A percentile compares a stretch with the other conserved stretches of the same genome.
Conservation (phyloP, 2,113 vertebrate genomes). For the Nothoprocta perdicaria region DNA sequence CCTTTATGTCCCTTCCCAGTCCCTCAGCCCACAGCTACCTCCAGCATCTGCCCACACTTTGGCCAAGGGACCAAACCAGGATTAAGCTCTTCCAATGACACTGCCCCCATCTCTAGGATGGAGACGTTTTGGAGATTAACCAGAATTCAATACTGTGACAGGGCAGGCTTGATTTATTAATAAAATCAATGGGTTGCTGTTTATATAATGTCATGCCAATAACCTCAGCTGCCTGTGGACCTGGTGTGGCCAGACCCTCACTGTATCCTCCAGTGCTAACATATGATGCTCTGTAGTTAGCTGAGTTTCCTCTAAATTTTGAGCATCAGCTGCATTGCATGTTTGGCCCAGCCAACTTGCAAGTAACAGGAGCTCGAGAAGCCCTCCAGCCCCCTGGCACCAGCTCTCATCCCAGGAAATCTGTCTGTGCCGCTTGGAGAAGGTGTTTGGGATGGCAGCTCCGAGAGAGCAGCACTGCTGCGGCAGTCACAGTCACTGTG, state of each 20-base stretch:
- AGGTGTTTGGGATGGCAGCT: neutral
- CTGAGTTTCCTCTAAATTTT: neutral
- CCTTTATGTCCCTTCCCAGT: neutral
- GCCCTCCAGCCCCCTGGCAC: accelerated
- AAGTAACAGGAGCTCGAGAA: neutral
- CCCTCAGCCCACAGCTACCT: neutral
- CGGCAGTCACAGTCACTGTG: constrained; percentile 40
- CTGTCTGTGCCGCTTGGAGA: neutral
- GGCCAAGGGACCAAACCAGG: neutral
- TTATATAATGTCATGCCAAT: neutral
- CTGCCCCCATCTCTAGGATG: neutral
- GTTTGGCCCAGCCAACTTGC: neutral
- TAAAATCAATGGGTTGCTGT: neutral
- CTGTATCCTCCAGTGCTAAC: neutral
- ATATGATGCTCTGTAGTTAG: neutral
- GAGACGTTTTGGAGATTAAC: neutral
- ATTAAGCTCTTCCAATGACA: neutral
- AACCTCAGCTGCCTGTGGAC: neutral
- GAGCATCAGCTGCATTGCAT: neutral
- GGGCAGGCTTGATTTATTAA: neutral
- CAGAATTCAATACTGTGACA: neutral
- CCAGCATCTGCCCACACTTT: neutral
- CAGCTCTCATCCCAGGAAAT: neutral
- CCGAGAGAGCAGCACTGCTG: neutral
- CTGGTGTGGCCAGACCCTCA: accelerated